Evolutionary conservation across 2,113 vertebrate genomes (phyloP).

Genomic region (Periophthalmus modestus): DNA sequence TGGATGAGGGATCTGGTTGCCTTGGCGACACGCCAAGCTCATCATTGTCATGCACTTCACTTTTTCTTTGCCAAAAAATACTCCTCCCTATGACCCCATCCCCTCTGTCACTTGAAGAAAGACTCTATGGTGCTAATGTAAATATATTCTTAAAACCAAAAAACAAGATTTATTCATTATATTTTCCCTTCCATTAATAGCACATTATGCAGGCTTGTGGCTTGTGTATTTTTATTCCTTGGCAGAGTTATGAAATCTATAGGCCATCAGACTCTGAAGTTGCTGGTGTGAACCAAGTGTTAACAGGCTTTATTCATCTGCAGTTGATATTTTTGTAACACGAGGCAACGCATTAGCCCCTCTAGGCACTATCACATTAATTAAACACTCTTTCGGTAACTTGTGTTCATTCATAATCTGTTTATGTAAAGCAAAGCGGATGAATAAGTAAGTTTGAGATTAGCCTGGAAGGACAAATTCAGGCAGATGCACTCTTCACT

Average conservation of each 20-base stretch:
- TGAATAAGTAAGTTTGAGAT: background rate
- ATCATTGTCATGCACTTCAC: slow-evolving; percentile 42
- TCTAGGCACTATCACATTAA: background rate
- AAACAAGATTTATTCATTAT: background rate
- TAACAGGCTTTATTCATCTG: background rate
- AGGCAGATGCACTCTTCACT: background rate
- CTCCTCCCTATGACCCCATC: slow-evolving; percentile 20
- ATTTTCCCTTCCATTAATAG: background rate
- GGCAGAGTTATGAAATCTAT: background rate
- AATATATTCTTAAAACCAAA: background rate
- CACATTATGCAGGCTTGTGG: background rate
- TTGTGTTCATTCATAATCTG: background rate
- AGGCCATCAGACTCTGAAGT: background rate
- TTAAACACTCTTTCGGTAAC: background rate
- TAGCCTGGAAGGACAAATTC: background rate
- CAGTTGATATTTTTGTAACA: background rate
- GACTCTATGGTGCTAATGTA: background rate
- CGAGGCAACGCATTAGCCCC: background rate
- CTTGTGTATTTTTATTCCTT: background rate
- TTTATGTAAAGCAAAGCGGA: background rate
- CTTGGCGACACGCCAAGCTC: slow-evolving; percentile 58
- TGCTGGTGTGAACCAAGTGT: background rate
- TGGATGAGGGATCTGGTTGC: slow-evolving; percentile 66
- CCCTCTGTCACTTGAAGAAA: slow-evolving; percentile 29
- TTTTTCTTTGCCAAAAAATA: slow-evolving; percentile 28